Conservation (phyloP, 2,797 vertebrate genomes). For the Peromyscus nudipes region DNA sequence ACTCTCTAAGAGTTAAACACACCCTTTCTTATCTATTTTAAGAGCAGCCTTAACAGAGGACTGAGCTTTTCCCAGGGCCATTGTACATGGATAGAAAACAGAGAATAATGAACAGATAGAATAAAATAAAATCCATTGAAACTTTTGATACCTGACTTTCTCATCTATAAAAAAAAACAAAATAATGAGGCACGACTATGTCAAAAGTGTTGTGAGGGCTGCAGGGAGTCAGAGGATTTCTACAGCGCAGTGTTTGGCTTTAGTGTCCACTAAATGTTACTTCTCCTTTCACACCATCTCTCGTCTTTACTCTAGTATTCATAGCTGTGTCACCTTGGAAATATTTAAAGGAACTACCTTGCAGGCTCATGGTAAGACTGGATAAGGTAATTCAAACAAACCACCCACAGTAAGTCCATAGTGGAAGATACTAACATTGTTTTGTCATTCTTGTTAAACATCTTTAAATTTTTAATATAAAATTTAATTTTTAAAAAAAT, state of each 20-base stretch:
- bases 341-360: neutral
- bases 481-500: neutral
- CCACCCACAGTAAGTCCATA: neutral
- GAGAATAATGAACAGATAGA: neutral
- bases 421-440: neutral
- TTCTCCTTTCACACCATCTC: neutral
- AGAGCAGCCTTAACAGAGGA: constrained; percentile 23
- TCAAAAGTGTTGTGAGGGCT: neutral
- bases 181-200: neutral
- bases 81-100: neutral
- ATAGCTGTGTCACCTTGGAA: neutral
- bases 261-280: neutral
- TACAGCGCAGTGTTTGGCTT: neutral
- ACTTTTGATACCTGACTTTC: neutral
- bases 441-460: neutral
- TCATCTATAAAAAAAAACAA: neutral
- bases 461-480: constrained; percentile 23
- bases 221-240: neutral
- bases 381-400: neutral
- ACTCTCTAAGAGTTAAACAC: constrained; percentile 19
- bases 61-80: neutral
- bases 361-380: neutral
- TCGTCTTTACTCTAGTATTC: neutral
- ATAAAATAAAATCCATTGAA: neutral
- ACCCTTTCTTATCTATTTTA: neutral